A percentile compares a stretch with the other conserved stretches of the same genome.
Evolutionary conservation across 2,888 invertebrate genomes (phyloP).

Genomic region (Aquatica leii): DNA sequence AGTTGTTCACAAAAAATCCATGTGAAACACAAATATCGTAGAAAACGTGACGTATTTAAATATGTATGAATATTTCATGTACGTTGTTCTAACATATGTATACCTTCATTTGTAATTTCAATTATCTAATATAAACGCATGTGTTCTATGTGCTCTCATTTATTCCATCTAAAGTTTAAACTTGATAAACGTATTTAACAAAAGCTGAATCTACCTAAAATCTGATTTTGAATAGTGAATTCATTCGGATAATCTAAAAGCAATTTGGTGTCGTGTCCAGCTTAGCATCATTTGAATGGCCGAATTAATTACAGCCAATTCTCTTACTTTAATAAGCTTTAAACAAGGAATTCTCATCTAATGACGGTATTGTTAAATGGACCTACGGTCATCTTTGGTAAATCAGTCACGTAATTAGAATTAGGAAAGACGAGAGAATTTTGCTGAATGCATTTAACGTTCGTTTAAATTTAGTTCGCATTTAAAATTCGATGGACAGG

Average conservation of each 20-base stretch:
- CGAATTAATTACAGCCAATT: conserved; percentile 36
- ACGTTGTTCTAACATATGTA: too few relatives aligned
- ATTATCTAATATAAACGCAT: too few relatives aligned
- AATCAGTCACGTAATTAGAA: conserved; percentile 32
- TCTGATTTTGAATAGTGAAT: conserved; percentile 36
- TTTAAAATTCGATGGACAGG: conserved; percentile 19
- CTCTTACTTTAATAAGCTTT: conserved; percentile 38
- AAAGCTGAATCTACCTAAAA: conserved; percentile 21
- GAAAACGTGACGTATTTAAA: too few relatives aligned
- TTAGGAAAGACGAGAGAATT: background rate
- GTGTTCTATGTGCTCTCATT: too few relatives aligned
- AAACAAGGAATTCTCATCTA: conserved; percentile 32
- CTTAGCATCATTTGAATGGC: conserved; percentile 41
- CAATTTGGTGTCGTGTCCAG: conserved; percentile 40
- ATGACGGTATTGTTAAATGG: conserved; percentile 32
- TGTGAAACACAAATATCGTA: too few relatives aligned
- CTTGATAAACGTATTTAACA: conserved; percentile 16
- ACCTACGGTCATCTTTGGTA: conserved; percentile 25
- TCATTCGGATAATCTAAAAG: conserved; percentile 41
- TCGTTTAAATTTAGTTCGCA: conserved; percentile 26
- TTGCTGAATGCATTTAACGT: background rate
- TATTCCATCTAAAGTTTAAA: too few relatives aligned
- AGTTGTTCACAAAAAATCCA: too few relatives aligned
- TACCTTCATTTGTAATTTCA: too few relatives aligned
- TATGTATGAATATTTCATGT: too few relatives aligned